Percentiles rank a stretch among this genome's conserved stretches.
Conservation (phyloP, 2,113 vertebrate genomes). For the Hippocampus mohnikei region DNA sequence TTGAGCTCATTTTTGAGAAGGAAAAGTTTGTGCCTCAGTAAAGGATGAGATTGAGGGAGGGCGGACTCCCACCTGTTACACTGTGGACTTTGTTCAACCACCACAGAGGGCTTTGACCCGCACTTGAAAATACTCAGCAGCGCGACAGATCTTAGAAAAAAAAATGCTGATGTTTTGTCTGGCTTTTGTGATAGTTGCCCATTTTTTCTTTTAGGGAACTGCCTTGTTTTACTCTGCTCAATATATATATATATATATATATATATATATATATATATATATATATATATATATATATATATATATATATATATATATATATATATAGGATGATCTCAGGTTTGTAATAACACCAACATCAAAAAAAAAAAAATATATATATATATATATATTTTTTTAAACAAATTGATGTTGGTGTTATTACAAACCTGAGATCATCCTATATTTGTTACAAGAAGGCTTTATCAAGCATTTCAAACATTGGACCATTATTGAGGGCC, state of each 20-base stretch:
- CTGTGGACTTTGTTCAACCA: constrained; percentile 50
- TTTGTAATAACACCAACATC: too few species aligned
- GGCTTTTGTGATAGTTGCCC: constrained; percentile 36
- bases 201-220: constrained; percentile 24
- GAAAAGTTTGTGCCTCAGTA: constrained; percentile 76
- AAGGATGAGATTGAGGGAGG: constrained; percentile 4
- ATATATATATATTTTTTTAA: constrained; percentile 41
- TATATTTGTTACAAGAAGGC: constrained; percentile 58
- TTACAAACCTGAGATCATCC: constrained; percentile 34
- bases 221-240: constrained; percentile 57
- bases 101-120: constrained; percentile 29
- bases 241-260: constrained; percentile 22
- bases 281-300: constrained; percentile 15
- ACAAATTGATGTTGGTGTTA: constrained; percentile 30
- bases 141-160: constrained; percentile 19
- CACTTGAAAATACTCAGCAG: constrained; percentile 18
- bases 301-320: constrained; percentile 15
- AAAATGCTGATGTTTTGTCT: constrained; percentile 34
- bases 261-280: constrained; percentile 15
- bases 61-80: constrained; percentile 21
- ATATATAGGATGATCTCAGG: too few species aligned
- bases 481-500: constrained; percentile 18
- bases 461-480: constrained; percentile 36
- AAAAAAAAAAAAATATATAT: too few species aligned
- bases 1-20: constrained; percentile 82